Base-by-base conservation (phyloP, 64 coral and sea anemone genomes). In the Pachyseris speciosa region DNA sequence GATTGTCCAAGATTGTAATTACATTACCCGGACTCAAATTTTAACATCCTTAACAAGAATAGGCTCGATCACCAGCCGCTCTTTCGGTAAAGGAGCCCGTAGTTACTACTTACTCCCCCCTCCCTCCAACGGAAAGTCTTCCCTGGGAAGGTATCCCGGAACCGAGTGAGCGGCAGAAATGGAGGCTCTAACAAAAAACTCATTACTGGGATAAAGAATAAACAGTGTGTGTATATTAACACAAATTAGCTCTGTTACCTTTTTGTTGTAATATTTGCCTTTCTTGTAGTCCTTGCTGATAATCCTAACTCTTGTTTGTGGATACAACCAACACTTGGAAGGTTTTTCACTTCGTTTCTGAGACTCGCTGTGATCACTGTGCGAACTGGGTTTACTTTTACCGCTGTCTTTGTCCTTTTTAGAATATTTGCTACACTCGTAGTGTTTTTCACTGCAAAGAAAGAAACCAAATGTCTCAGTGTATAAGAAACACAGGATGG, bases 251-350 rank as follows among this genome's bases (percentile, higher is more conserved):
- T 6, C 11, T 28, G 0, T n/a, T 75, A 98, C 97, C 86, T 99
- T 99, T 80, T 30, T 93, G 8, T 99, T 95, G 63, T 99, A 99
- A 85, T 93, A 99, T 83, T 87, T 95, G 72, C 97, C 97, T 73
- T 95, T 99, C 66, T 93, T 95, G 66, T 81, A 99, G 8, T 91
- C 86, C 38, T 93, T 84, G 83, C 97, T 99, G 53, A 99, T 58
- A 28, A 99, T 95, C 90, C 97, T 77, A 7, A 99, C 97, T 90
- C 86, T 88, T 33, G 93, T 89, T 49, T 95, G 85, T 25, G 97
- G 97, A 37, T 72, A 92, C 63, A 99, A 71, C 97, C 97, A 99
- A 60, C 97, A 95, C 6, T 90, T 90, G 11, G 9, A 33, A 25
- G 20, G 33, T 61, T 44, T 69, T 52, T 93, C 36, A n/a, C 74